phyloP scores from a whole-genome alignment of 1,140 invertebrate species.

The Drosophila elegans region DNA sequence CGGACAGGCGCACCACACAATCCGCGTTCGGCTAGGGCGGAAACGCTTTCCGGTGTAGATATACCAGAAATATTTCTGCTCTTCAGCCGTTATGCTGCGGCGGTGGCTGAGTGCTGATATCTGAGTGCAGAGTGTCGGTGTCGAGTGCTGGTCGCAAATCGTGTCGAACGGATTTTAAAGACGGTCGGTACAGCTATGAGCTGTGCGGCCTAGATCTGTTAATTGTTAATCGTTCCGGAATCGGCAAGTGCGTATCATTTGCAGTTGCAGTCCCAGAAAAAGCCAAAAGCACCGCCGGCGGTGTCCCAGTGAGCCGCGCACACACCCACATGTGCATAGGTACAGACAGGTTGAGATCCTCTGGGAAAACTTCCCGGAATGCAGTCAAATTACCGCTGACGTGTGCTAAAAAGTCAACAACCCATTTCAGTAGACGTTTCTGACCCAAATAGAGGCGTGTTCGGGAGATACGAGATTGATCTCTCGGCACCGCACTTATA shows the following conservation, averaged over 20 bases:
- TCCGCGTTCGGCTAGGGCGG: slow-evolving; percentile 67
- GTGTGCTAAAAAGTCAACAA: slow-evolving; percentile 9
- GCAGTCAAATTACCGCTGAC: neutral
- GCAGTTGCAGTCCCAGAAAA: slow-evolving; percentile 6
- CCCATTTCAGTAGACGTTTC: neutral
- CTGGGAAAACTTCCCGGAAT: neutral
- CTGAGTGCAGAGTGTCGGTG: slow-evolving; percentile 11
- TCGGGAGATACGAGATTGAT: slow-evolving; percentile 3
- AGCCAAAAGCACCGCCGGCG: slow-evolving; percentile 11
- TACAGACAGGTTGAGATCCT: neutral
- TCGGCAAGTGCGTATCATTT: slow-evolving; percentile 20
- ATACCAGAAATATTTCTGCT: slow-evolving; percentile 84
- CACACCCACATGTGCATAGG: slow-evolving; percentile 12
- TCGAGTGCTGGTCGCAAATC: slow-evolving; percentile 49
- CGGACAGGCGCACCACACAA: slow-evolving; percentile 1
- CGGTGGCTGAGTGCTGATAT: slow-evolving; percentile 16
- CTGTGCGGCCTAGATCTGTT: slow-evolving; percentile 3
- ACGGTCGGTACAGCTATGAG: slow-evolving; percentile 43
- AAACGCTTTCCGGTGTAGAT: slow-evolving; percentile 79
- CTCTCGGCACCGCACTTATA: slow-evolving; percentile 38
- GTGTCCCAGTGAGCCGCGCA: slow-evolving; percentile 14
- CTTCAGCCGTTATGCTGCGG: slow-evolving; percentile 46
- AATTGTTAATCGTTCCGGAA: slow-evolving; percentile 19
- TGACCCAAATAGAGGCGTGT: neutral
- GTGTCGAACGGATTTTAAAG: slow-evolving; percentile 71